Evolutionary conservation across 2,797 vertebrate genomes (phyloP), one percentile per base, ranked within the genome.

Genomic region (Argentina silus): DNA sequence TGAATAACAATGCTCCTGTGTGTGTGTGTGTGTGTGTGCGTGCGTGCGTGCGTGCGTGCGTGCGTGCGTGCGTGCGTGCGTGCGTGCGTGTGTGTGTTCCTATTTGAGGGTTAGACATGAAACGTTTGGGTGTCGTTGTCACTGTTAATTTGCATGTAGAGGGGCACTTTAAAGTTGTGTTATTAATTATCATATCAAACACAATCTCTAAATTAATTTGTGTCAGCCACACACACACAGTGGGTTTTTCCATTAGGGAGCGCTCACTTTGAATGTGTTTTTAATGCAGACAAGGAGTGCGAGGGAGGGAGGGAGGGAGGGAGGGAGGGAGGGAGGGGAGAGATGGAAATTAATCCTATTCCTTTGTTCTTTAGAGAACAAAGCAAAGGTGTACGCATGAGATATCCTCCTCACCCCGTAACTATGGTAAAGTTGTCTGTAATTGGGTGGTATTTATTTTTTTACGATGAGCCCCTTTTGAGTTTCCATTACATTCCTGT

Each of bases 131-230:
- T 66, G 27, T 62, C 15, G 69, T 75, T 15, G 55, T 62, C 15
- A 67, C 73, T 15, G 55, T 77, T 82, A 59, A 79, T 90, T 81
- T 81, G 74, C 74, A 77, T 75, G 66, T 72, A 77, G 69, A 67
- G 73, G 66, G 43, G 75, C 56, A 67, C 74, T 83, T 86, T 71
- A 81, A 80, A 83, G 36, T 60, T 73, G 56, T 72, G 74, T 81
- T 81, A 88, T 89, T 85, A 86, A 89, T 91, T 87, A 86, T 83
- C 82, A 89, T 83, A 87, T 90, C 83, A 89, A 87, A 86, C 75
- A 76, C 82, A 69, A 85, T 87, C 76, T 83, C 67, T 78, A 65
- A 79, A 80, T 88, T 70, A 60, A 73, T 84, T 81, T 83, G 73
- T 80, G 74, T 36, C 83, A 81, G 83, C 72, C 79, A 72, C 56